Evolutionary conservation across 2,888 invertebrate species (phyloP).

Genomic region (Actias luna): DNA sequence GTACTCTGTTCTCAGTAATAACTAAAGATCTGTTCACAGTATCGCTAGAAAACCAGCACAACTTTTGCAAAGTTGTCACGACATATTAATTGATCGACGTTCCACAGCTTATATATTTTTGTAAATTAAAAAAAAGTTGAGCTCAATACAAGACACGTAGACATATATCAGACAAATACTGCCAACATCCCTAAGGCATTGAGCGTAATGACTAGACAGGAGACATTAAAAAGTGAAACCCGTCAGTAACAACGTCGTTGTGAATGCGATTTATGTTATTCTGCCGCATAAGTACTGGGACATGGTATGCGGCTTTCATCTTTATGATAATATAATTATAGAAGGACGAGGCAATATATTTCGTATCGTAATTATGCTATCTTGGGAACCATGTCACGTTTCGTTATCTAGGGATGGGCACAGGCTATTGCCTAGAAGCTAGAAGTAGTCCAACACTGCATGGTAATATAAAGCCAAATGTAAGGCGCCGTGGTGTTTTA

Average conservation of each 20-base stretch:
- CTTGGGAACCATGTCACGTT: too few species aligned
- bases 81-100: neutral
- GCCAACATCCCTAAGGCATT: conserved; percentile 27
- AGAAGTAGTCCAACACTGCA: too few species aligned
- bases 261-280: conserved; percentile 39
- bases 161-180: conserved; percentile 25
- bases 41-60: too few species aligned
- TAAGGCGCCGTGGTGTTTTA: too few species aligned
- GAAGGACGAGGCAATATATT: too few species aligned
- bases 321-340: conserved; percentile 16
- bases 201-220: conserved; percentile 45
- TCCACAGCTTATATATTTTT: neutral
- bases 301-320: conserved; percentile 25
- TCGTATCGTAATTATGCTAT: too few species aligned
- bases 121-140: neutral
- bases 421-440: too few species aligned
- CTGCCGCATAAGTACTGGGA: conserved; percentile 21
- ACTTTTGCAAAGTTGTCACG: too few species aligned
- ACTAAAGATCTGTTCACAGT: too few species aligned
- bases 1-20: too few species aligned
- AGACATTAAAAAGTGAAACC: conserved; percentile 63
- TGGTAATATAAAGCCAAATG: too few species aligned
- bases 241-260: conserved; percentile 50
- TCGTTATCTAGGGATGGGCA: too few species aligned
- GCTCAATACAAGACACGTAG: conserved; percentile 18